Base-by-base conservation (phyloP, 2,797 vertebrate genomes). In the Acanthiza pusilla region DNA sequence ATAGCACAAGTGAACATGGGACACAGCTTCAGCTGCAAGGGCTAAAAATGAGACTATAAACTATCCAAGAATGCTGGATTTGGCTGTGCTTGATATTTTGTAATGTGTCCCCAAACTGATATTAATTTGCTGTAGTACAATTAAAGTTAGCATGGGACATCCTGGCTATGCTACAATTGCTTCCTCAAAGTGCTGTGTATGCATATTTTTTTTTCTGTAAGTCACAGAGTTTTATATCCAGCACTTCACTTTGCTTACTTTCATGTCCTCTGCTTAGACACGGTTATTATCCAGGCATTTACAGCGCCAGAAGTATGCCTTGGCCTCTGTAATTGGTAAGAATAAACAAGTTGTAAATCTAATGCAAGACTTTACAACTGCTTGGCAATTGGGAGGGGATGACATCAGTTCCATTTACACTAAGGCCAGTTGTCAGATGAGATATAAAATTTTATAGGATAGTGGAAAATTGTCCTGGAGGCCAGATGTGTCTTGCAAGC, bases 271-370 rank as follows among this genome's bases (percentile, higher is more conserved):
- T 66, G 57, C 48, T 88, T 50, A 87, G 45, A 75, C 72, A 40
- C 0, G 50, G 61, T 36, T 68, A 72, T 95, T 92, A 68, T 1
- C 40, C 25, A 53, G 40, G 29, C 61, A 91, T 89, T 92, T 92
- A 80, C 4, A 80, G 65, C 36, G 68, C 48, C 55, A 92, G 67
- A 70, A 90, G 42, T 57, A 85, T 55, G 45, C 53, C 32, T 91
- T 67, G 48, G 91, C 75, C 78, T 88, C 75, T 0, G 1, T 54
- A 76, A 83, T 19, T 71, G 65, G 61, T 50, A 47, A 73, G 72
- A 85, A 93, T 57, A 94, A 93, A 74, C 81, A 93, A 88, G 47
- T 3, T 89, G 71, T 96, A 91, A 93, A 92, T 87, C 89, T 91
- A 65, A 73, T 32, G 10, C 47, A 85, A 66, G 66, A 65, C 38